These are phyloP conservation scores for Drosophila albomicans DNA, from an alignment of 1,140 invertebrate genomes.

Conservation along the genomic window DNA sequence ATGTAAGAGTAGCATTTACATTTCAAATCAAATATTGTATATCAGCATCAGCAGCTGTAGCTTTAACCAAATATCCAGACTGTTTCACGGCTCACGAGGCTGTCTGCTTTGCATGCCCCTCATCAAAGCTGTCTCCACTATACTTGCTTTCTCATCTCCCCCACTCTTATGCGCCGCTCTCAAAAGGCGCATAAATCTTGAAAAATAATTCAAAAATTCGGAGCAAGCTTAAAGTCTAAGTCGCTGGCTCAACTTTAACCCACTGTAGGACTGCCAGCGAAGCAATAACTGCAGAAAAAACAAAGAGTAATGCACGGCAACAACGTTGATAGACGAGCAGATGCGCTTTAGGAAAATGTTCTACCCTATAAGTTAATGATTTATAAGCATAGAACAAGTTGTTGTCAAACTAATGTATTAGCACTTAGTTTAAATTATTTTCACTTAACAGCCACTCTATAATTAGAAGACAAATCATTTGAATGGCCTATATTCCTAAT, in stretches of 20 bases:
- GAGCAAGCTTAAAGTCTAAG: conserved; percentile 45
- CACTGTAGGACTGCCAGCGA: conserved; percentile 25
- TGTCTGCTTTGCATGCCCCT: conserved; percentile 24
- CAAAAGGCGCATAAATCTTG: conserved; percentile 37
- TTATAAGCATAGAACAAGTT: too few species aligned
- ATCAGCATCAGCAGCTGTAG: conserved; percentile 17
- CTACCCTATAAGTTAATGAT: too few species aligned
- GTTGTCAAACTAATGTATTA: too few species aligned
- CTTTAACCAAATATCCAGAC: background rate
- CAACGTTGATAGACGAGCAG: background rate
- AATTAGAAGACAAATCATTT: too few species aligned
- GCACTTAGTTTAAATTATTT: too few species aligned
- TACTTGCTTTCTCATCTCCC: background rate
- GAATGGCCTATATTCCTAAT: too few species aligned
- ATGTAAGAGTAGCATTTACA: conserved; percentile 28
- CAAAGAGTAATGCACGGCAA: background rate
- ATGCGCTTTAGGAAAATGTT: conserved; percentile 2
- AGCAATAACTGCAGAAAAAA: conserved; percentile 30
- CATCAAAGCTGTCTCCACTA: conserved; percentile 19
- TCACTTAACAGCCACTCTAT: too few species aligned
- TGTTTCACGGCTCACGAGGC: conserved; percentile 1
- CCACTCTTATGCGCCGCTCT: background rate
- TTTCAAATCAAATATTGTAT: conserved; percentile 45
- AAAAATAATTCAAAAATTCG: conserved; percentile 49
- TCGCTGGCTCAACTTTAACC: conserved; percentile 46